Evolutionary conservation across 2,888 invertebrate species (phyloP).

Genomic region (Altica lythri): DNA sequence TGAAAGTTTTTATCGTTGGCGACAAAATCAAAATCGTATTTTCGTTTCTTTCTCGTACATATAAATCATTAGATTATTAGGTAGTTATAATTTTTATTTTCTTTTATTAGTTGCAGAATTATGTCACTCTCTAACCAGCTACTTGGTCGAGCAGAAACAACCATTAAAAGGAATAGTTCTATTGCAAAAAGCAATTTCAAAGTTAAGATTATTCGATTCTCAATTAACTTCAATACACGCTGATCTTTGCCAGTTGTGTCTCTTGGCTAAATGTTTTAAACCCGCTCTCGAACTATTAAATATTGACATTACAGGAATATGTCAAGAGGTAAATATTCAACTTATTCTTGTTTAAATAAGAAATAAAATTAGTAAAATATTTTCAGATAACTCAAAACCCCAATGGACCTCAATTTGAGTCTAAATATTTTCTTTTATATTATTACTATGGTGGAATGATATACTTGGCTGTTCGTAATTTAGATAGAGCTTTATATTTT

Average conservation of each 20-base stretch:
- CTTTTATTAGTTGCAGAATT: constrained; percentile 91
- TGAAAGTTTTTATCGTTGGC: too few species aligned
- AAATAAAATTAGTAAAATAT: constrained; percentile 6
- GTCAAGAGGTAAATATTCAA: constrained; percentile 74
- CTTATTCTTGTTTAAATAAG: not conserved
- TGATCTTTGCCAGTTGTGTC: constrained; percentile 89
- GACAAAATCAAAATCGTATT: too few species aligned
- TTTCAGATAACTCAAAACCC: constrained; percentile 49
- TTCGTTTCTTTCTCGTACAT: too few species aligned
- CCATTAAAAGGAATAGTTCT: constrained; percentile 84
- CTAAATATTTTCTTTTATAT: constrained; percentile 89
- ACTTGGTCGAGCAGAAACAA: constrained; percentile 76
- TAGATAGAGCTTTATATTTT: constrained; percentile 90
- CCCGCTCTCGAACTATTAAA: constrained; percentile 88
- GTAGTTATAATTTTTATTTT: too few species aligned
- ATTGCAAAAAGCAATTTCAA: constrained; percentile 81
- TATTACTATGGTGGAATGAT: constrained; percentile 99
- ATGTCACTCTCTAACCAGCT: constrained; percentile 81
- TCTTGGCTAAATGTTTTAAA: constrained; percentile 89
- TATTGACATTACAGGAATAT: constrained; percentile 89
- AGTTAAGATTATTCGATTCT: constrained; percentile 83
- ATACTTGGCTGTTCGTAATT: constrained; percentile 90
- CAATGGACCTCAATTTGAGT: constrained; percentile 76
- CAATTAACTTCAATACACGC: constrained; percentile 94
- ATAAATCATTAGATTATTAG: too few species aligned